Evolutionary conservation across 2,113 vertebrate species (phyloP).

Genomic region (Psilopsiagon aurifrons): DNA sequence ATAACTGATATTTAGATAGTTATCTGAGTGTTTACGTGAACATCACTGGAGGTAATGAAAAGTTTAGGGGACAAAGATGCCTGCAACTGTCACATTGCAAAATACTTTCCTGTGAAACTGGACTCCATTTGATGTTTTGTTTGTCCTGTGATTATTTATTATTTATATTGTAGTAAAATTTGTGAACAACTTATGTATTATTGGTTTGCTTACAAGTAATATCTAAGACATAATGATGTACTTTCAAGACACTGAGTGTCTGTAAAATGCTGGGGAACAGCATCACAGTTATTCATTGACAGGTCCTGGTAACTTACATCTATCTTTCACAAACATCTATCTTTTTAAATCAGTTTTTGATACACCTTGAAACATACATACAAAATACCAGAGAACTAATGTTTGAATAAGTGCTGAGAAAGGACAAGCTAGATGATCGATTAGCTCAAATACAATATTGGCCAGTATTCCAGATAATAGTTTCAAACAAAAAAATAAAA

Average conservation of each 20-base stretch:
- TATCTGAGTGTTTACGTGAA: neutral
- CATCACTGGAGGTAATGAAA: neutral
- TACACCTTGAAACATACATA: neutral
- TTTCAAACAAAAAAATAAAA: neutral
- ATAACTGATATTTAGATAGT: neutral
- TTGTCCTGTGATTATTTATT: neutral
- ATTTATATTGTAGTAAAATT: neutral
- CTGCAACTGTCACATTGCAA: neutral
- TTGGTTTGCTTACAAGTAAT: neutral
- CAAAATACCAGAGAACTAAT: neutral
- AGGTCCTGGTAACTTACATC: neutral
- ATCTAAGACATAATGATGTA: neutral
- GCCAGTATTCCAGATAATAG: neutral
- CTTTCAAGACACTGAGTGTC: neutral
- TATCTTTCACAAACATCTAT: neutral
- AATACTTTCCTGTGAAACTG: neutral
- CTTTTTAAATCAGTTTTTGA: neutral
- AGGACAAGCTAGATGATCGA: neutral
- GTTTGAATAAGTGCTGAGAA: neutral
- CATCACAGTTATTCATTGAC: neutral
- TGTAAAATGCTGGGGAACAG: neutral
- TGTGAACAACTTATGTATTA: neutral
- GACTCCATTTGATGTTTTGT: neutral
- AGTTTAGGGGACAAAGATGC: neutral
- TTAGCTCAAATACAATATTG: neutral